Evolutionary conservation across 1,140 invertebrate species (phyloP), one percentile per base, ranked within the genome.

Genomic region (Berghia stephanieae): DNA sequence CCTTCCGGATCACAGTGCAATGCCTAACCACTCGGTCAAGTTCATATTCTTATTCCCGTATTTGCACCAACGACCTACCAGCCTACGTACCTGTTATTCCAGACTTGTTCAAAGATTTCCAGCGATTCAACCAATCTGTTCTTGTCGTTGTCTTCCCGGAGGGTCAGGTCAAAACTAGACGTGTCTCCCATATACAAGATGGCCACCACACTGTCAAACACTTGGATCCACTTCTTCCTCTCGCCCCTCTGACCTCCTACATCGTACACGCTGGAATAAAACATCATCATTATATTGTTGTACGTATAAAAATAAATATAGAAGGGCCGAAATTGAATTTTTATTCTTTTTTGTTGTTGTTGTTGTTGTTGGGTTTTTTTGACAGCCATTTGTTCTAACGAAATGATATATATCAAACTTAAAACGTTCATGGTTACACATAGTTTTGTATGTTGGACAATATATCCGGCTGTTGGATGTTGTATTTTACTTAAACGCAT

Each of bases 141-240:
- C 83, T 92, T 93, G 1, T 83, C 84, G 52, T 90, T 85, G 85
- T 95, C 94, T 84, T 95, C 94, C n/a, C 94, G 84, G 24, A 94
- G 85, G 34, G 90, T 93, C 86, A 93, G 93, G 86, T 96, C 94
- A 86, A 94, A 96, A 85, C 94, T 93, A 81, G 93, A 94, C 79
- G 92, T 92, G 5, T 94, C 94, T 1, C 94, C 94, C 57, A 96
- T 83, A 86, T 95, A 95, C 83, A 95, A 91, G 63, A 95, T 93
- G 1, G 94, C 94, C 79, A 94, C 92, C 75, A 95, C 94, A 27
- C 93, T 94, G 86, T 95, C 94, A 84, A 96, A 95, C 1, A 94
- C 93, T 91, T 94, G 89, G 79, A 95, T 95, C 95, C 94, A 95
- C 86, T 95, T 95, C 82, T 93, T 93, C 36, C 95, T 89, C 86